Evolutionary conservation across 2,888 invertebrate genomes (phyloP).

Genomic region (Caenorhabditis uteleia): DNA sequence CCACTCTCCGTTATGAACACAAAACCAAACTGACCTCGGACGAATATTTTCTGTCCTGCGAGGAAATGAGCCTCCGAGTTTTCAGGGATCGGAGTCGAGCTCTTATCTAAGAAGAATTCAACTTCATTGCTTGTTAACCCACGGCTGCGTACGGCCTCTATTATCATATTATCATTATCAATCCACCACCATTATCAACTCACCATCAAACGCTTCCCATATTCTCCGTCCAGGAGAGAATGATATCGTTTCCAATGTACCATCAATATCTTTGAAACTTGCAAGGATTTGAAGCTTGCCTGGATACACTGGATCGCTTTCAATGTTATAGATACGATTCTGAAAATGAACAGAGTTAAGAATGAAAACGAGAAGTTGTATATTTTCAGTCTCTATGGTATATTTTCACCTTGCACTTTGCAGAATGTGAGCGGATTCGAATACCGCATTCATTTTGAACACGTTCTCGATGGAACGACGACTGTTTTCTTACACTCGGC

Average conservation of each 20-base stretch:
- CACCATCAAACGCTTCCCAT: conserved; percentile 42
- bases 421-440: conserved; percentile 32
- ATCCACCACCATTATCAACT: conserved; percentile 6
- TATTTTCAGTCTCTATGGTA: background rate
- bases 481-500: conserved; percentile 37
- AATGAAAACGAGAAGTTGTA: background rate
- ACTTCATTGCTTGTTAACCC: conserved; percentile 77
- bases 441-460: conserved; percentile 21
- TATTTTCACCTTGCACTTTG: conserved; percentile 38
- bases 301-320: conserved; percentile 35
- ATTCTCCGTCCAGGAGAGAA: conserved; percentile 23
- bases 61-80: conserved; percentile 76
- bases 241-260: conserved; percentile 19
- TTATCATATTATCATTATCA: background rate
- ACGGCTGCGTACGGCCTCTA: conserved; percentile 76
- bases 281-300: conserved; percentile 20
- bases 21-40: conserved; percentile 76
- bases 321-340: conserved; percentile 37
- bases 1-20: background rate
- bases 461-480: conserved; percentile 42
- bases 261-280: conserved; percentile 30
- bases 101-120: conserved; percentile 77
- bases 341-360: too few relatives aligned
- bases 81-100: conserved; percentile 76
- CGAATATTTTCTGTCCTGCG: conserved; percentile 77